Conservation (phyloP, 2,888 invertebrate species). For the Subacronicta megacephala region DNA sequence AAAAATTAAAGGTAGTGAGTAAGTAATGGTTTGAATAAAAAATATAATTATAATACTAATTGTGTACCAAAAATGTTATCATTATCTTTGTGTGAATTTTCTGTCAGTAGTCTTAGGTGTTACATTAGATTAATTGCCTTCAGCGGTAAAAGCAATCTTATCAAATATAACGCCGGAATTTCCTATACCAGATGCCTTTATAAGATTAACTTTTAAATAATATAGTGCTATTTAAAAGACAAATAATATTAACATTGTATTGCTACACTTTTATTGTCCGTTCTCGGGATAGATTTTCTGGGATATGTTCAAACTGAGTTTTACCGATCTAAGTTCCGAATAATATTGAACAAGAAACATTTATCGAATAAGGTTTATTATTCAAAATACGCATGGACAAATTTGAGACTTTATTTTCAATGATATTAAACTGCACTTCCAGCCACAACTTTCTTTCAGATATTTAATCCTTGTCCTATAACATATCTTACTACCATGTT, state of each 20-base stretch:
- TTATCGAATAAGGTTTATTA: too few species aligned
- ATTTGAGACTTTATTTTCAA: background rate
- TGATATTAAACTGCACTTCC: conserved; percentile 2
- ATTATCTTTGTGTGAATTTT: conserved; percentile 61
- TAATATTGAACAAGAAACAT: background rate
- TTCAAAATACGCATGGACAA: background rate
- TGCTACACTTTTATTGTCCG: conserved; percentile 21
- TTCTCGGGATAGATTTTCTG: background rate
- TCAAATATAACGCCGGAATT: conserved; percentile 6
- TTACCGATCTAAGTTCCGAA: background rate
- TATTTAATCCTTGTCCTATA: conserved; percentile 11
- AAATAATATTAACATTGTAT: conserved; percentile 28
- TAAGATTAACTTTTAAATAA: conserved; percentile 26
- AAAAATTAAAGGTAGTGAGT: conserved; percentile 20
- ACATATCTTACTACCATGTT: conserved; percentile 8
- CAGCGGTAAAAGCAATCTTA: conserved; percentile 12
- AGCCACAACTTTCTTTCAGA: conserved; percentile 12
- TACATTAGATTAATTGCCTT: conserved; percentile 44
- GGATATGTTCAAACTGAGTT: conserved; percentile 3
- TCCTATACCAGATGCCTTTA: conserved; percentile 46
- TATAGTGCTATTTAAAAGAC: conserved; percentile 42
- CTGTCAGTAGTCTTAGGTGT: conserved; percentile 54
- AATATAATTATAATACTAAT: conserved; percentile 29
- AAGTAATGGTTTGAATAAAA: conserved; percentile 35
- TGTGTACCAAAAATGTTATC: conserved; percentile 53